phyloP scores from a whole-genome alignment of 2,888 invertebrate species.

The Melieria picta region DNA sequence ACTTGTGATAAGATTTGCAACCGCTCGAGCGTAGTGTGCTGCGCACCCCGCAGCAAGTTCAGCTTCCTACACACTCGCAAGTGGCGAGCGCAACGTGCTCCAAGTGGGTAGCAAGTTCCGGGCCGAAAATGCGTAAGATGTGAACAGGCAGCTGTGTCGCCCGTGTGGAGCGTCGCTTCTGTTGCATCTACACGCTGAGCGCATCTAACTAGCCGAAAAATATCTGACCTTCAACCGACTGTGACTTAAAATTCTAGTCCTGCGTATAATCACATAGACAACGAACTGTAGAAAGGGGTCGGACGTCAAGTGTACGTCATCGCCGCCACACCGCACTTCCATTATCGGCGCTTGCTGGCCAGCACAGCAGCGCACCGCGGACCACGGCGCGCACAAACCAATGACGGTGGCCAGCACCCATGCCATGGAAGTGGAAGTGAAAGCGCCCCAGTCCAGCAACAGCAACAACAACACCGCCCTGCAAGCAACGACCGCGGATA shows the following conservation, averaged over 20 bases:
- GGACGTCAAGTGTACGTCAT: background rate
- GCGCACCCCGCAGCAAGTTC: no score
- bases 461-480: conserved; percentile 40
- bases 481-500: conserved; percentile 28
- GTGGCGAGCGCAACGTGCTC: no score
- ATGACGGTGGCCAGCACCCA: conserved; percentile 62
- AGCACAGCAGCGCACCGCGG: background rate
- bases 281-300: background rate
- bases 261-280: background rate
- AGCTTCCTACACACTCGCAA: no score
- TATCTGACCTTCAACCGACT: conserved; percentile 7
- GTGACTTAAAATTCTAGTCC: conserved; percentile 20
- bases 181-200: background rate
- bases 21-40: no score
- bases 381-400: conserved; percentile 41
- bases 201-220: background rate
- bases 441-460: conserved; percentile 53
- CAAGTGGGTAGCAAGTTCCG: no score
- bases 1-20: no score
- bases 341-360: background rate
- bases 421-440: conserved; percentile 61
- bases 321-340: background rate
- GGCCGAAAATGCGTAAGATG: no score
- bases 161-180: no score
- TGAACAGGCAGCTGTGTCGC: no score